Evolutionary conservation across 2,797 vertebrate species (phyloP).

Genomic region (Rhabdomys pumilio): DNA sequence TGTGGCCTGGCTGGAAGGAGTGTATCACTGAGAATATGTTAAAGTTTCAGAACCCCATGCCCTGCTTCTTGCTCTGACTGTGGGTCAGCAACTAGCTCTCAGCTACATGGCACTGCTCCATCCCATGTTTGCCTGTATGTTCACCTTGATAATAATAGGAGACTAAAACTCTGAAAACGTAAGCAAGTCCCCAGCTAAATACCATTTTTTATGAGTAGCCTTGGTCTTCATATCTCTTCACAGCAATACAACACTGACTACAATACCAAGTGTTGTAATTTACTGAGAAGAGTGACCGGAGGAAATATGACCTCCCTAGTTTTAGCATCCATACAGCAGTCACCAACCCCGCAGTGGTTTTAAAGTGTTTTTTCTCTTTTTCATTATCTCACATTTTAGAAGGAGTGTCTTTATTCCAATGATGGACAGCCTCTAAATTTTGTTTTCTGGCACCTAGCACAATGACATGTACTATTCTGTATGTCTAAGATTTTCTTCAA

Average conservation of each 20-base stretch:
- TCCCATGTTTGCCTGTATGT: not conserved
- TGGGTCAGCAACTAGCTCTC: not conserved
- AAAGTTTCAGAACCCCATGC: not conserved
- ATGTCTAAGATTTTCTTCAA: constrained; percentile 15
- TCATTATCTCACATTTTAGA: not conserved
- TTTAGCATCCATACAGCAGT: not conserved
- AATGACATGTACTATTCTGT: not conserved
- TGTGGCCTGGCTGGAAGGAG: too few relatives aligned
- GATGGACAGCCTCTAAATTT: not conserved
- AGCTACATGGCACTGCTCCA: not conserved
- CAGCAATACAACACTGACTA: not conserved
- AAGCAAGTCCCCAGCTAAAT: not conserved
- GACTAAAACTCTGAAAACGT: not conserved
- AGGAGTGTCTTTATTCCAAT: not conserved
- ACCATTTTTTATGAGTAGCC: not conserved
- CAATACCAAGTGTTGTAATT: not conserved
- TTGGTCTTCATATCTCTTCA: not conserved
- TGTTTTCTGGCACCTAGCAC: not conserved
- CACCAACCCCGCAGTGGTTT: not conserved
- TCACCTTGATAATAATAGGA: too few relatives aligned
- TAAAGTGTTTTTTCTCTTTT: not conserved
- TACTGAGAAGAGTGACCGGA: not conserved
- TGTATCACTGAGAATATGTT: too few relatives aligned
- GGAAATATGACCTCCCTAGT: not conserved
- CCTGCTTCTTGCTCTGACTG: too few relatives aligned